These are phyloP conservation scores for Aptenodytes patagonicus DNA, from an alignment of 2,113 vertebrate genomes.

Conservation along the genomic window DNA sequence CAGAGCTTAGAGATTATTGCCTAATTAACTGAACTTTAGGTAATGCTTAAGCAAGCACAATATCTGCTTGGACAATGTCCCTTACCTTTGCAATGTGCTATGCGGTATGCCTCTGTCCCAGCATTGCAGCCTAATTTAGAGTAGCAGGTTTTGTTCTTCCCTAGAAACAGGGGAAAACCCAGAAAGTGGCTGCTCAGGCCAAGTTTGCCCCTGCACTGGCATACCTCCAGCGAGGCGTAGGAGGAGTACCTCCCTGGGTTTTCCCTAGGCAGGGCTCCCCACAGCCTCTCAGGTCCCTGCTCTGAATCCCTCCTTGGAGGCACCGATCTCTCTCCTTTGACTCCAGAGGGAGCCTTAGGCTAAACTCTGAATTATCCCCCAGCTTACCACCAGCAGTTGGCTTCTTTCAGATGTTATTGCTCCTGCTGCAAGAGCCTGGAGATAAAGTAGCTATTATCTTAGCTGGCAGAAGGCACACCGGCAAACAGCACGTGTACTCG, in stretches of 20 bases:
- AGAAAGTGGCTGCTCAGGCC: background rate
- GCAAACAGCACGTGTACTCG: background rate
- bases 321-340: background rate
- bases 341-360: conserved; percentile 51
- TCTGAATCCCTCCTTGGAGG: background rate
- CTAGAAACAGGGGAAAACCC: background rate
- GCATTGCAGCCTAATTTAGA: background rate
- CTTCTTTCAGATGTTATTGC: background rate
- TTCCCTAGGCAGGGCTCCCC: background rate
- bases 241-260: background rate
- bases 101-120: background rate
- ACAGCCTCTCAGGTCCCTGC: background rate
- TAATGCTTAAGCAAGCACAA: background rate
- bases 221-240: accelerated
- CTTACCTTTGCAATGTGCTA: background rate
- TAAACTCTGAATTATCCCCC: background rate
- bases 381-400: background rate
- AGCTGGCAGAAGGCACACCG: background rate
- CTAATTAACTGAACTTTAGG: background rate
- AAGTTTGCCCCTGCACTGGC: background rate
- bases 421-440: background rate
- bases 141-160: background rate
- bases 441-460: background rate
- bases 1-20: background rate
- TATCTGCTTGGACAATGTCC: background rate